Percentiles rank a stretch among this genome's conserved stretches.
Conservation (phyloP, 2,888 invertebrate genomes). For the Eupelmus urozonus region DNA sequence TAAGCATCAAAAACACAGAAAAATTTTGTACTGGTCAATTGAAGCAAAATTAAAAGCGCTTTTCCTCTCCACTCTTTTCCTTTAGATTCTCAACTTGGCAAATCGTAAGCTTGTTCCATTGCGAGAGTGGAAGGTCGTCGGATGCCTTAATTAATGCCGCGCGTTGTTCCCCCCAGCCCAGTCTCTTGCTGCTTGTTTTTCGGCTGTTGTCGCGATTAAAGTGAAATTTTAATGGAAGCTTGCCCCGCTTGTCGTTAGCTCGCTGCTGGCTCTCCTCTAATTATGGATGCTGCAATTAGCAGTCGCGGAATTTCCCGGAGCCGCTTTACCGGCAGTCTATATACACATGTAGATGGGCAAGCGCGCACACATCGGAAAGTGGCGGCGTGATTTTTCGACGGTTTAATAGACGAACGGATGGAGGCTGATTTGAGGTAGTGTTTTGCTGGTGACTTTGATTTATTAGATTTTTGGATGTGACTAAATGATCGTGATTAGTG, state of each 20-base stretch:
- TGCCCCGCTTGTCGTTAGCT: no score
- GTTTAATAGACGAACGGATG: no score
- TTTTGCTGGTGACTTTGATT: no score
- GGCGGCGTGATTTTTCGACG: slow-evolving; percentile 21
- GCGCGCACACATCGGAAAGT: background rate
- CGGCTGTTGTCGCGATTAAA: slow-evolving; percentile 45
- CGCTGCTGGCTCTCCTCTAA: slow-evolving; percentile 32
- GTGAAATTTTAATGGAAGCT: slow-evolving; percentile 45
- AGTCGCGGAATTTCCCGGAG: slow-evolving; percentile 22
- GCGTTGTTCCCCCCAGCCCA: background rate
- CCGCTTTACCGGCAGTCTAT: background rate
- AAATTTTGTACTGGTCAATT: background rate
- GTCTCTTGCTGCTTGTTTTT: slow-evolving; percentile 42
- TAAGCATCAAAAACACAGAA: no score
- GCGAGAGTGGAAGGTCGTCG: slow-evolving; percentile 9
- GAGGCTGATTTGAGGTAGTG: no score
- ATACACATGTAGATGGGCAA: background rate
- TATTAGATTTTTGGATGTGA: no score
- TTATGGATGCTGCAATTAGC: slow-evolving; percentile 43
- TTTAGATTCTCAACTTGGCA: background rate
- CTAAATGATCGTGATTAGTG: no score
- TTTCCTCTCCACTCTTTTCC: slow-evolving; percentile 16
- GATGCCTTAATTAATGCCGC: slow-evolving; percentile 47
- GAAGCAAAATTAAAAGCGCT: slow-evolving; percentile 8
- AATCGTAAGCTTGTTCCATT: slow-evolving; percentile 26